Base-by-base conservation (phyloP, 2,797 vertebrate species). In the Peromyscus aztecus region DNA sequence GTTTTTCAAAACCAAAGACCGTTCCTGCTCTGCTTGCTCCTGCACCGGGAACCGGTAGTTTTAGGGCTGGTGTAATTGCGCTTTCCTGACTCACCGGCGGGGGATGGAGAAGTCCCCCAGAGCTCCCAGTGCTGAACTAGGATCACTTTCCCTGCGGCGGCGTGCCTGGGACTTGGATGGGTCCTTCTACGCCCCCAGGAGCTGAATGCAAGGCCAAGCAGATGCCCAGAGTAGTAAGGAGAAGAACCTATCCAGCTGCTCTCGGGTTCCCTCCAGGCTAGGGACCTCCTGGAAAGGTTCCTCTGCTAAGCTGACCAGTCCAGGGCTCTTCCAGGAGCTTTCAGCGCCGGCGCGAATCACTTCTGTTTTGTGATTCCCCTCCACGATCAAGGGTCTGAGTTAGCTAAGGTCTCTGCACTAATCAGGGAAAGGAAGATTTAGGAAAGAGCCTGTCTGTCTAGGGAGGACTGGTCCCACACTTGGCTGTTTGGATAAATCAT, bases 381-480 rank as follows among this genome's bases (percentile, higher is more conserved):
- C 43, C 46, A 76, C 81, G 90, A 97, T 97, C 84, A 67, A 91
- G 94, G 65, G 40, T 67, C 6, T 19, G 57, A n/a, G 46, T 71
- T 43, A 46, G 46, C 71, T 46, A 61, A 83, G 24, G 37, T n/a
- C 16, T 17, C 11, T 52, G 10, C 23, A 27, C 31, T 69, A 61
- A n/a, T 46, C 9, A 2, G n/a, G 52, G 85, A 24, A 59, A 89
- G 21, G 49, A 67, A 92, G 67, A 3, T 81, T 2, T 78, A 13
- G 19, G 89, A 61, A 37, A 55, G 23, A 87, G 14, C 17, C 77
- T 78, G 78, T 40, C 19, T 31, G 49, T 59, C 43, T 46, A 49
- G 7, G 43, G 31, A 29, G 17, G 73, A 40, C 31, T 86, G 63
- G 21, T 84, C 27, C 55, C 76, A 65, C 37, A 52, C 61, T 85